phyloP scores from a whole-genome alignment of 2,113 vertebrate genomes.

The Nothoprocta perdicaria region DNA sequence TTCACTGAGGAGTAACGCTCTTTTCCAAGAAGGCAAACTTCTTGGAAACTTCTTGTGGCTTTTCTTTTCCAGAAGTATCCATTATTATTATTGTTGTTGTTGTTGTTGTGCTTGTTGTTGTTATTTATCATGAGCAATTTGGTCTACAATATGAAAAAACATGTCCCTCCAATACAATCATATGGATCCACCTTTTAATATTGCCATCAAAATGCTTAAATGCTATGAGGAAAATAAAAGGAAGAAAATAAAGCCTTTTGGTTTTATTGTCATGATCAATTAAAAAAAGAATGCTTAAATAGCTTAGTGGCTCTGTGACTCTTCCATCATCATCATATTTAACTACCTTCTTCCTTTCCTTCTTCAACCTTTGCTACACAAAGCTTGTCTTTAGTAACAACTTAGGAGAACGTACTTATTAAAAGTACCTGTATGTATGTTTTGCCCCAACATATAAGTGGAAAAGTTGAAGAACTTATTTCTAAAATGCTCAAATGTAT shows the following conservation, averaged over 20 bases:
- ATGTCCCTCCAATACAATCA: neutral
- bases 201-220: neutral
- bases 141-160: neutral
- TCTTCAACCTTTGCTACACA: neutral
- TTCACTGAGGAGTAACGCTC: neutral
- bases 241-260: neutral
- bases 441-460: neutral
- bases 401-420: neutral
- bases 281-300: neutral
- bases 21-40: neutral
- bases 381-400: neutral
- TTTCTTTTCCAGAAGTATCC: neutral
- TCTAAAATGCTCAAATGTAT: neutral
- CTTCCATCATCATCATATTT: neutral
- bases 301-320: neutral
- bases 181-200: neutral
- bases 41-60: neutral
- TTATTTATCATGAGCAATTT: neutral
- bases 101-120: neutral
- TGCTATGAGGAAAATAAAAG: neutral
- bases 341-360: neutral
- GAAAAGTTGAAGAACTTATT: slow-evolving; percentile 4
- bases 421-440: neutral
- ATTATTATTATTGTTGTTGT: too few species aligned
- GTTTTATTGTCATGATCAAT: neutral